Conservation (phyloP, 2,888 invertebrate genomes). For the Protula sp. region DNA sequence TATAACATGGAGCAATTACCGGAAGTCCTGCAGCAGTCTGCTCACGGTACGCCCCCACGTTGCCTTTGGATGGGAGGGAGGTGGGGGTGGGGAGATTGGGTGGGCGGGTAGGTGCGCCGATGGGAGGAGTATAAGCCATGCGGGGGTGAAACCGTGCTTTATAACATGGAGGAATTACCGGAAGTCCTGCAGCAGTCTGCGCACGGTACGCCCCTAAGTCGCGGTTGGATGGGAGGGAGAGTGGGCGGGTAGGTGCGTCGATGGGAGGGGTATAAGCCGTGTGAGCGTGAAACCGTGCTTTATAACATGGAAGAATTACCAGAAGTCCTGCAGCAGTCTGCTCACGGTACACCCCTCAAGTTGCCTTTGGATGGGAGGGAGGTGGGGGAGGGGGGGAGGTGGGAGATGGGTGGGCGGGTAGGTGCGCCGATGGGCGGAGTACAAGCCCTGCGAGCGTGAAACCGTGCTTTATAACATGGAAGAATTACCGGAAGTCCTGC, state of each 20-base stretch:
- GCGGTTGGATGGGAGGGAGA: too few species aligned
- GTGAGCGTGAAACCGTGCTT: conserved; percentile 42
- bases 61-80: too few species aligned
- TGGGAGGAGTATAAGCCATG: conserved; percentile 45
- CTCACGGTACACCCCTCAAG: too few species aligned
- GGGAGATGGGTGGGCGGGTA: too few species aligned
- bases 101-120: too few species aligned
- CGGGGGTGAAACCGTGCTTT: conserved; percentile 47
- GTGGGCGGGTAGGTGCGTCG: too few species aligned
- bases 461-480: conserved; percentile 61
- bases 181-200: too few species aligned
- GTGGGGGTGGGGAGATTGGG: neutral
- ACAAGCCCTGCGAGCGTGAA: conserved; percentile 47
- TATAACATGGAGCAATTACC: conserved; percentile 61
- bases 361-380: too few species aligned
- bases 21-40: neutral
- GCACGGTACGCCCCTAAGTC: too few species aligned
- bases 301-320: conserved; percentile 61
- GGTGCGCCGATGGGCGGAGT: too few species aligned
- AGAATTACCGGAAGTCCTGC: conserved; percentile 1
- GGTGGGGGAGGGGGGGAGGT: neutral
- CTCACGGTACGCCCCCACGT: too few species aligned
- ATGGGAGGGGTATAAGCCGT: conserved; percentile 42
- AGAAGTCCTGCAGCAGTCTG: neutral
- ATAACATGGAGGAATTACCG: conserved; percentile 60